A percentile compares a stretch with the other conserved stretches of the same genome.
phyloP scores from a whole-genome alignment of 1,140 invertebrate species.

The Macrotrachela quadricornifera region DNA sequence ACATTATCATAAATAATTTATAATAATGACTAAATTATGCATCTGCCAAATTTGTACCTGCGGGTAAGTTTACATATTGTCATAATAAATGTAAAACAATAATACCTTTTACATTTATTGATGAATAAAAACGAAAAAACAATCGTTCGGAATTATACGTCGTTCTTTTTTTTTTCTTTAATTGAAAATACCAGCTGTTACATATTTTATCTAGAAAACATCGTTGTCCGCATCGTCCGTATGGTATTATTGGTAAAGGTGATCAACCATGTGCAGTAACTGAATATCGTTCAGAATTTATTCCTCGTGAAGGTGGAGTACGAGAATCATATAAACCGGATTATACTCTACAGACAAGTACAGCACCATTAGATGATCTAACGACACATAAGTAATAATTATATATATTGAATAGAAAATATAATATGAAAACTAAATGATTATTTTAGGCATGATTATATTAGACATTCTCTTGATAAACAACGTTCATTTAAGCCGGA shows the following conservation, averaged over 20 bases:
- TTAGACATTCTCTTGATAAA: conserved; percentile 18
- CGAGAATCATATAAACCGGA: conserved; percentile 11
- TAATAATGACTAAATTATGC: conserved; percentile 16
- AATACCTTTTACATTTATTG: too few species aligned
- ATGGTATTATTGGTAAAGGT: conserved; percentile 12
- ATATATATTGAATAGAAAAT: neutral
- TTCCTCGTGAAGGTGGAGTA: conserved; percentile 12
- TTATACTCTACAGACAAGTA: conserved; percentile 1
- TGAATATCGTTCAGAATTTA: conserved; percentile 22
- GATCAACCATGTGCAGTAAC: conserved; percentile 16
- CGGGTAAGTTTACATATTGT: conserved; percentile 19
- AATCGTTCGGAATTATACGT: neutral
- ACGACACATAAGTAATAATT: conserved; percentile 13
- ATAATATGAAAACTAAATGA: neutral
- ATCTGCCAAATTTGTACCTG: conserved; percentile 27
- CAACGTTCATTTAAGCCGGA: conserved; percentile 18
- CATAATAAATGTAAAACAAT: too few species aligned
- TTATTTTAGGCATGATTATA: conserved; percentile 21
- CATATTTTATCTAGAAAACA: conserved; percentile 16
- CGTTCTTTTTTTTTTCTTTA: neutral
- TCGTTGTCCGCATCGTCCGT: conserved; percentile 20
- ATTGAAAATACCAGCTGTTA: neutral
- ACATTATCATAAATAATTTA: too few species aligned
- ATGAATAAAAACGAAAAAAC: neutral
- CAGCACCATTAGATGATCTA: conserved; percentile 12